Conservation (phyloP, 2,797 vertebrate species). For the Varecia variegata region DNA sequence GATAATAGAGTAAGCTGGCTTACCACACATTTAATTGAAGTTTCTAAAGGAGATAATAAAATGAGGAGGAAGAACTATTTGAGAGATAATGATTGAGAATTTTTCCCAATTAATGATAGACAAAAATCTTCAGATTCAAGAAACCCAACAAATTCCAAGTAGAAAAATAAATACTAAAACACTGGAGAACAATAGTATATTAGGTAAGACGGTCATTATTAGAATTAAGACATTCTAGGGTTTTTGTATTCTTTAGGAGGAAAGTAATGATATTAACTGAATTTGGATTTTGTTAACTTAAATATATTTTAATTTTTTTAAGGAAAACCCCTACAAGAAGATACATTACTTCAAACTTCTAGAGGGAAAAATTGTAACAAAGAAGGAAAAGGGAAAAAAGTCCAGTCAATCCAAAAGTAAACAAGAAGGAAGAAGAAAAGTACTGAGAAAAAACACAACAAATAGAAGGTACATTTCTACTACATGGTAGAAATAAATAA, state of each 20-base stretch:
- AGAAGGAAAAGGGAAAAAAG: neutral
- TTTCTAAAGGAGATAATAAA: neutral
- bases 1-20: neutral
- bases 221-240: neutral
- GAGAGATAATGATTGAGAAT: neutral
- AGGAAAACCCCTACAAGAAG: neutral
- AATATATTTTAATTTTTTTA: neutral
- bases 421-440: neutral
- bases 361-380: neutral
- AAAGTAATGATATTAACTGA: neutral
- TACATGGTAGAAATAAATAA: neutral
- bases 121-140: neutral
- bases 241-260: neutral
- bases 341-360: neutral
- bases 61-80: neutral
- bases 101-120: neutral
- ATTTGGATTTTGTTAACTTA: neutral
- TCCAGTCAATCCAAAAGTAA: neutral
- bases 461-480: neutral
- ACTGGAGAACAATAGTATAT: neutral
- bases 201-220: neutral
- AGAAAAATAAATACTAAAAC: neutral
- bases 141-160: neutral
- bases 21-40: neutral
- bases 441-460: neutral